Evolutionary conservation across 2,888 invertebrate species (phyloP), one percentile per base, ranked within the genome.

Genomic region (Tinea trinotella): DNA sequence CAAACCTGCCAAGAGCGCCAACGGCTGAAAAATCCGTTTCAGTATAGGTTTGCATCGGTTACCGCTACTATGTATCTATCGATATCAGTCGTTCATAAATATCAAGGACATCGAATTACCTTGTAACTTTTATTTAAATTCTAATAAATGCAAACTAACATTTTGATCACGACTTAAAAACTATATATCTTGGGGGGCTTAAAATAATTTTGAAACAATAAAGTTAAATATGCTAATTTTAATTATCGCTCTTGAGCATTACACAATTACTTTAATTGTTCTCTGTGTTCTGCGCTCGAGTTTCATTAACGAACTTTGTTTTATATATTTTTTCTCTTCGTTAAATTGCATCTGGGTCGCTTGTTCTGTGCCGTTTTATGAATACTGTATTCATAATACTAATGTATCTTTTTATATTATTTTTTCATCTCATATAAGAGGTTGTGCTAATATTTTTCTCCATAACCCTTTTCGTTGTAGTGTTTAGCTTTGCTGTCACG

Each of bases 401-500:
- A 30, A 30, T 30, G 30, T 30, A 30, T 30, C n/a, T 30, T 30
- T 30, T 4, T n/a, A n/a, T n/a, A n/a, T n/a, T n/a, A n/a, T n/a
- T n/a, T n/a, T n/a, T n/a, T 30, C 7, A 10, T 4, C 30, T 30
- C 30, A 2, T 13, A 12, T 40, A 13, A 24, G 9, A 24, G 24
- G 5, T 24, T 2, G n/a, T 40, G 7, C 3, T 40, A 40, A 40
- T 40, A 40, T 15, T 40, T 40, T 46, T 46, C 19, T 17, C 19
- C 19, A 19, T 46, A 46, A 46, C 46, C 46, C 46, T 19, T 46
- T 44, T 36, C 36, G n/a, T 10, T 46, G 46, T 46, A 18, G 46
- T 46, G 19, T 46, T 46, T 46, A 46, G 46, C 19, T 46, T 46
- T 10, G 3, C 17, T 19, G 46, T 46, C 46, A 46, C 46, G 46